Percentiles rank a stretch among this genome's conserved stretches.
Conservation (phyloP, 1,140 invertebrate genomes). For the Drosophila nigromelanica region DNA sequence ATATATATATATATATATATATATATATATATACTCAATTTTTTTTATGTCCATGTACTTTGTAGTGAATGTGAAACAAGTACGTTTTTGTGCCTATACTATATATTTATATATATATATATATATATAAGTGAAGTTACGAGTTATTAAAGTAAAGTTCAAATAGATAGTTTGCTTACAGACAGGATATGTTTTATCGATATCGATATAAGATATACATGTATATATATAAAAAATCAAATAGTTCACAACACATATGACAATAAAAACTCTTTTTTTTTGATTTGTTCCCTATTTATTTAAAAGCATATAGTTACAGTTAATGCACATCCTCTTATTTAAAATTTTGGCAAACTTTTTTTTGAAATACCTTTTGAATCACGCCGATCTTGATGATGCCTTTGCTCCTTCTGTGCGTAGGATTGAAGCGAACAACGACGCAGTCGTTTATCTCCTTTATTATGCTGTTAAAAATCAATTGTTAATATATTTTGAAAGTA, state of each 20-base stretch:
- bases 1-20: too few relatives aligned
- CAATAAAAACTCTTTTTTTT: conserved; percentile 23
- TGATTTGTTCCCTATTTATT: conserved; percentile 61
- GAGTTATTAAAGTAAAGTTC: not conserved
- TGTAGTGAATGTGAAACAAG: conserved; percentile 21
- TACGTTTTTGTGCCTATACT: conserved; percentile 42
- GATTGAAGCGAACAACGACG: conserved; percentile 76
- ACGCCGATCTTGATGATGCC: conserved; percentile 70
- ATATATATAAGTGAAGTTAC: conserved; percentile 5
- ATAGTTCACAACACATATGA: conserved; percentile 46
- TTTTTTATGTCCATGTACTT: conserved; percentile 22
- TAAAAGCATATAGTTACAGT: conserved; percentile 37
- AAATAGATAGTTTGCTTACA: conserved; percentile 13
- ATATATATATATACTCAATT: too few relatives aligned
- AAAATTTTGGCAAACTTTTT: conserved; percentile 82
- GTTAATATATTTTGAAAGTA: conserved; percentile 2
- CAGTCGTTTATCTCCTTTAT: conserved; percentile 73
- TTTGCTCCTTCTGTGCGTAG: conserved; percentile 66
- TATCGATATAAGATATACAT: conserved; percentile 14
- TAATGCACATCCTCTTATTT: conserved; percentile 43
- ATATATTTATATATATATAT: conserved; percentile 8
- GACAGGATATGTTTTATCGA: conserved; percentile 45
- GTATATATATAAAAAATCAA: conserved; percentile 30
- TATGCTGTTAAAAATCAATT: conserved; percentile 54
- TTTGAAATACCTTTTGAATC: conserved; percentile 82